phyloP scores from a whole-genome alignment of 2,797 vertebrate species.

The Sylvia borin region DNA sequence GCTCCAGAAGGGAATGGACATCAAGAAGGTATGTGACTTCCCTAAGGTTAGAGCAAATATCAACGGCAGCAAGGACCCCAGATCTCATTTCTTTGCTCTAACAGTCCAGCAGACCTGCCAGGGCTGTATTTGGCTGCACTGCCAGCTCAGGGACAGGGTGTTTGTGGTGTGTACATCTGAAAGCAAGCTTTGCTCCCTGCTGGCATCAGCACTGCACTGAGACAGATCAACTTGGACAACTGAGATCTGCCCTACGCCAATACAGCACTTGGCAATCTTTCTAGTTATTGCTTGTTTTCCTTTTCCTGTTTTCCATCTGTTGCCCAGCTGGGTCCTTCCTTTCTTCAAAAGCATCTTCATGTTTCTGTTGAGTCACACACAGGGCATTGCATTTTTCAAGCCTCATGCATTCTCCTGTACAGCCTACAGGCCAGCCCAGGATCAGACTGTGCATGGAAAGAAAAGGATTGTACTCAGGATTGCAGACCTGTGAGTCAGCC shows the following conservation, averaged over 20 bases:
- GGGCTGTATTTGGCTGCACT: background rate
- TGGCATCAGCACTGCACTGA: background rate
- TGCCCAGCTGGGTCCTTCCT: background rate
- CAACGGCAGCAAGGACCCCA: background rate
- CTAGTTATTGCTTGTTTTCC: background rate
- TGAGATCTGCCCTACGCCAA: slow-evolving; percentile 5
- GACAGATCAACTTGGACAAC: background rate
- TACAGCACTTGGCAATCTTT: slow-evolving; percentile 5
- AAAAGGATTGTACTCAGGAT: background rate
- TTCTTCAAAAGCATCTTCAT: slow-evolving; percentile 46
- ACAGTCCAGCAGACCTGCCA: background rate
- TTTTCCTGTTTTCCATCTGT: slow-evolving; percentile 4
- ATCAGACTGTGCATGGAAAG: background rate
- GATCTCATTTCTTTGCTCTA: background rate
- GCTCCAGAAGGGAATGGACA: background rate
- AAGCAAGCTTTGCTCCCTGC: background rate
- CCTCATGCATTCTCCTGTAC: background rate
- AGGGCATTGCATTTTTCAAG: background rate
- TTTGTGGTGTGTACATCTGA: background rate
- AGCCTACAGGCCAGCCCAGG: background rate
- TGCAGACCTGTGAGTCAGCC: background rate
- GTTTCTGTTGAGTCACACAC: background rate
- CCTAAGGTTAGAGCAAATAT: background rate
- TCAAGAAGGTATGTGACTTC: background rate
- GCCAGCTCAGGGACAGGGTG: background rate